These are phyloP conservation scores for Mantis religiosa DNA, from an alignment of 2,888 invertebrate genomes.

Conservation along the genomic window DNA sequence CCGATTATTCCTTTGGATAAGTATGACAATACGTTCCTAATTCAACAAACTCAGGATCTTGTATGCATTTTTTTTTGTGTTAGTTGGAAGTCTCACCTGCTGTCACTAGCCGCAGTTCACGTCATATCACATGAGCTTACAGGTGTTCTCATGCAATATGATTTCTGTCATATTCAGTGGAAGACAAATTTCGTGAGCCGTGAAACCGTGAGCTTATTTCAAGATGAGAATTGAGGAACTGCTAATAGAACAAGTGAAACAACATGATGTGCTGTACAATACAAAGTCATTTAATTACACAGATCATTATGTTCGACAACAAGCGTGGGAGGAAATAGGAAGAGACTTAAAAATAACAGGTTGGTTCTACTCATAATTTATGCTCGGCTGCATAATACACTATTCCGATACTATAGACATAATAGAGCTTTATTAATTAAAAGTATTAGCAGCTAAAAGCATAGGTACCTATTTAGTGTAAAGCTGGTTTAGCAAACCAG, in stretches of 20 bases:
- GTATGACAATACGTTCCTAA: too few relatives aligned
- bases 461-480: too few relatives aligned
- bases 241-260: background rate
- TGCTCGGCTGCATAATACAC: too few relatives aligned
- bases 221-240: background rate
- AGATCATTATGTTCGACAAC: background rate
- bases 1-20: background rate
- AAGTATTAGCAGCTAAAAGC: too few relatives aligned
- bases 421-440: too few relatives aligned
- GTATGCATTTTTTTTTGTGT: background rate
- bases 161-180: background rate
- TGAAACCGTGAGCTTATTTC: background rate
- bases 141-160: background rate
- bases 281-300: background rate
- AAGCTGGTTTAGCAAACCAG: too few relatives aligned
- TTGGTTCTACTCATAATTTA: background rate
- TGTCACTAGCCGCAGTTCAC: background rate
- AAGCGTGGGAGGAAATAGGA: background rate
- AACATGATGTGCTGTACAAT: background rate
- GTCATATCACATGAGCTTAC: background rate
- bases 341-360: background rate
- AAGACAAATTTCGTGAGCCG: background rate
- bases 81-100: background rate
- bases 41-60: background rate
- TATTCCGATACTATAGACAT: too few relatives aligned